phyloP scores from a whole-genome alignment of 2,888 invertebrate species.

The Fissipunctia ypsillon region DNA sequence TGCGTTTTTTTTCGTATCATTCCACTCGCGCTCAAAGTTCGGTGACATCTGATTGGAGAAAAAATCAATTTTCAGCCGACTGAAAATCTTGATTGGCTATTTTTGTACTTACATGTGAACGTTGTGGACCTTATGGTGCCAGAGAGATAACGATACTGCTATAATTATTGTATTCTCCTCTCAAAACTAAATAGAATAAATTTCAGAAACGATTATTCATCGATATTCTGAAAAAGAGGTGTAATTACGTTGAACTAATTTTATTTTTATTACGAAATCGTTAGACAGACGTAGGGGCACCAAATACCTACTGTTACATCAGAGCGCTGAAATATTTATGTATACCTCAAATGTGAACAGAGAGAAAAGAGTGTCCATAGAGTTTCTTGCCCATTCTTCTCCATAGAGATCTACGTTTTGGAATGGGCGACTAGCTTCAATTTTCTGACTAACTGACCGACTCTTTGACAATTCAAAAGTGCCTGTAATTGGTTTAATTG shows the following conservation, averaged over 20 bases:
- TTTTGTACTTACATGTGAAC: background rate
- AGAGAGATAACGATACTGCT: background rate
- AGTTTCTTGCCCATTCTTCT: no score
- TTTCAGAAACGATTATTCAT: constrained; percentile 17
- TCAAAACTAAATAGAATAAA: background rate
- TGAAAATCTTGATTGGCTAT: background rate
- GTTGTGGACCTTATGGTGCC: background rate
- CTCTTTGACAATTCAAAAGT: no score
- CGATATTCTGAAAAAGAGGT: background rate
- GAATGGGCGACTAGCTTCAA: no score
- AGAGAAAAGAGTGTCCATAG: no score
- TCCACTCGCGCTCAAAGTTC: background rate
- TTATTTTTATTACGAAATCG: background rate
- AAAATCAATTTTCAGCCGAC: background rate
- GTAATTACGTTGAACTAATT: constrained; percentile 16
- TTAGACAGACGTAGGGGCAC: constrained; percentile 5
- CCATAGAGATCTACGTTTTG: no score
- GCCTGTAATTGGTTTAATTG: no score
- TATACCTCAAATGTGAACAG: background rate
- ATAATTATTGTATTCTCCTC: background rate
- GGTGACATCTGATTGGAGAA: background rate
- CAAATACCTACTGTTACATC: background rate
- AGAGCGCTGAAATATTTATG: background rate
- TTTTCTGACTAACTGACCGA: no score
- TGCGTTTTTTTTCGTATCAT: background rate